Base-by-base conservation (phyloP, 2,797 vertebrate genomes). In the Cheirogaleus major region DNA sequence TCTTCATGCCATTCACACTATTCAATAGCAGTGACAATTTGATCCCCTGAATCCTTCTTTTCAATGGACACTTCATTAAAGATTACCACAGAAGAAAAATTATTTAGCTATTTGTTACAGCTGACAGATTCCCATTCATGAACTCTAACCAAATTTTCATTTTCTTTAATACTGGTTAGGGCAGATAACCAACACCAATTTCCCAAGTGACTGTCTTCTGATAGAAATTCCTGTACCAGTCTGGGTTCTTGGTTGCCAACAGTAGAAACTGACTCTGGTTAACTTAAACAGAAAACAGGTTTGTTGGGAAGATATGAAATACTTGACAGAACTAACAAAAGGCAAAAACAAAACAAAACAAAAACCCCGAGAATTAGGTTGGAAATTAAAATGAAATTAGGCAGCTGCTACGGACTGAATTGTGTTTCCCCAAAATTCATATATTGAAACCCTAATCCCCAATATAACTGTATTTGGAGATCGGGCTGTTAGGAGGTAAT, bases 1-100 rank as follows among this genome's bases (percentile, higher is more conserved):
- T 61, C 78, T 67, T 94, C 57, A 43, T 55, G 30, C 30, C 20
- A 27, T 65, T 95, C 45, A 76, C 15, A 69, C 15, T 76, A 5
- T 67, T 89, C 25, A 73, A 22, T 35, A 61, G 27, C 75, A 93
- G 14, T 89, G 82, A 96, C 79, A 93, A 20, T 92, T 72, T 93
- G 75, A 96, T 94, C 59, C 83, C 32, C 52, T 87, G 59, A 95
- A 73, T 83, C 78, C 48, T 95, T 92, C 93, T 92, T 82, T 87
- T 73, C 84, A 67, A 14, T 25, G 80, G 79, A 67, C 78, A 92
- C 27, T 84, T 88, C 59, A 76, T 67, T 93, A 83, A 89, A 93
- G 45, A 75, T 72, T 30, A 38, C 67, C 41, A 48, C 32, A 32
- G 79, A 91, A 84, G 63, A 70, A 78, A 90, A 35, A 30, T 52